Base-by-base conservation (phyloP, 2,888 invertebrate genomes). In the Drosophila nr. perissopoda region DNA sequence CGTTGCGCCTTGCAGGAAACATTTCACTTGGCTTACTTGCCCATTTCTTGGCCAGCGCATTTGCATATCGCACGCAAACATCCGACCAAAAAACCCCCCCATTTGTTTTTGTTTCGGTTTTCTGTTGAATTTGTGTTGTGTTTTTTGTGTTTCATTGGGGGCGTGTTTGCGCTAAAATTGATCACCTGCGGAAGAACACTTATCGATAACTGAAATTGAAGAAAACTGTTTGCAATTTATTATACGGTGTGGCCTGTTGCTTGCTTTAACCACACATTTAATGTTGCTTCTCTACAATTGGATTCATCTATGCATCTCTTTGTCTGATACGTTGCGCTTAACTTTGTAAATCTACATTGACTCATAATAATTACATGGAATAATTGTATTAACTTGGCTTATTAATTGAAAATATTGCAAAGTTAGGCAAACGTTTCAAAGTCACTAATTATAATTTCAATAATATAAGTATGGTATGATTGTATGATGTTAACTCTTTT, bases 51-150 rank as follows among this genome's bases (percentile, higher is more conserved):
- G 64, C 46, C 65, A 49, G 49, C 67, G 56, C 61, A 88, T 85
- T 89, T 89, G 88, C 85, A 89, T 85, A 83, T 85, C 88, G 83
- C 86, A 82, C 86, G 88, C 81, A 83, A 88, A 83, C 88, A 74
- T 83, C 73, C 83, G 64, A 53, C 16, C 42, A 73, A 38, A 54
- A 56, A 48, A 21, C 65, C 16, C 18, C 18, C 4, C 46, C 74
- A 60, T 81, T 78, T 70, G 64, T 62, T 73, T 46, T 61, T 40
- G n/a, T 56, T 51, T 31, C 11, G 51, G 18, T 13, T 34, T 16
- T 27, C 5, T 59, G 49, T 31, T 27, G 11, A 25, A 25, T 8
- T 49, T 61, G 21, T 62, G 21, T 31, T 25, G 38, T 42, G 36
- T 38, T 5, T n/a, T 61, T 34, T 75, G 33, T 53, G 34, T 57